These are phyloP conservation scores for Selene dorsalis DNA, from an alignment of 2,797 vertebrate species.

Conservation along the genomic window DNA sequence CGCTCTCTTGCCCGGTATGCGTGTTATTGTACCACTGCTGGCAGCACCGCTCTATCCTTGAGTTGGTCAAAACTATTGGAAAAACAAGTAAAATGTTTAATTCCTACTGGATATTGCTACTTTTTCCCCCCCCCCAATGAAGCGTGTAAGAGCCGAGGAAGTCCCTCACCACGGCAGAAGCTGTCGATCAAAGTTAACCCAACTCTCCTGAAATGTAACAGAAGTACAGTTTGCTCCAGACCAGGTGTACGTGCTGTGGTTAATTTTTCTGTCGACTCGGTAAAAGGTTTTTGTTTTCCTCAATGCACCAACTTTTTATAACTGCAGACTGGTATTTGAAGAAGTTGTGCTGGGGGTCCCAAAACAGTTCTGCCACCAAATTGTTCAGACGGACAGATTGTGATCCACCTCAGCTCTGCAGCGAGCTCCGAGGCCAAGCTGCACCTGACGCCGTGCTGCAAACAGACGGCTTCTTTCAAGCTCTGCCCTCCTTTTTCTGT, in stretches of 20 bases:
- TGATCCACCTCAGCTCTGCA: slow-evolving; percentile 43
- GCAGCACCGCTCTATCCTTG: slow-evolving; percentile 4
- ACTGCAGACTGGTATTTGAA: slow-evolving; percentile 27
- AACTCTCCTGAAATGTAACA: slow-evolving; percentile 11
- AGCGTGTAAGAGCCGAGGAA: neutral
- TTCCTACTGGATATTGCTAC: slow-evolving; percentile 3
- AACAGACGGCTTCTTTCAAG: slow-evolving; percentile 20
- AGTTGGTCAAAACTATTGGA: slow-evolving; percentile 5
- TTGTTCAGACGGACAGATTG: slow-evolving; percentile 47
- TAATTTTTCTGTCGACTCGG: slow-evolving; percentile 31
- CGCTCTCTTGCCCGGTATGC: slow-evolving; percentile 30
- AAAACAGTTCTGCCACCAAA: slow-evolving; percentile 30
- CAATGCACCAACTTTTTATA: slow-evolving; percentile 28
- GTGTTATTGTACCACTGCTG: slow-evolving; percentile 2
- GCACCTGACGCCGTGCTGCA: slow-evolving; percentile 17
- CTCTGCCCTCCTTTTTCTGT: slow-evolving; percentile 1
- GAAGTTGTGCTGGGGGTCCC: slow-evolving; percentile 24
- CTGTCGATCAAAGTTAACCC: slow-evolving; percentile 1
- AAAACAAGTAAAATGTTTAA: neutral
- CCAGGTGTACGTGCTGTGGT: neutral
- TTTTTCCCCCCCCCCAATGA: neutral
- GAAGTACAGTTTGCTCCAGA: slow-evolving; percentile 17
- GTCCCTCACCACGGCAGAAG: neutral
- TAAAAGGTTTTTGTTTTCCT: slow-evolving; percentile 23
- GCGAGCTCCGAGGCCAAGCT: slow-evolving; percentile 19